A percentile compares a stretch with the other conserved stretches of the same genome.
Evolutionary conservation across 2,797 vertebrate genomes (phyloP).

Genomic region (Pogoniulus pusillus): DNA sequence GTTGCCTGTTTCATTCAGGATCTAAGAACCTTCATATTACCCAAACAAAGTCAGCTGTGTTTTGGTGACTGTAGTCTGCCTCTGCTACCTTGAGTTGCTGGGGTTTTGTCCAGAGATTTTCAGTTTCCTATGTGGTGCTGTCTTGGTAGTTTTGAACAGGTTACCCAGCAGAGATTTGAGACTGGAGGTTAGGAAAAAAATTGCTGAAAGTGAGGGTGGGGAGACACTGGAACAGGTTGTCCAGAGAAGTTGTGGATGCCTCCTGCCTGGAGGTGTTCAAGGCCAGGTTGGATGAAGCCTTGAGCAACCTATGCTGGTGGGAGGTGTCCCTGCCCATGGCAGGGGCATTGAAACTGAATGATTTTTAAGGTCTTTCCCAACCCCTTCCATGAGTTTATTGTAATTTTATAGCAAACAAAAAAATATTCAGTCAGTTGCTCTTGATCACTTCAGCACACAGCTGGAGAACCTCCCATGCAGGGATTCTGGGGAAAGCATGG

Average conservation of each 20-base stretch:
- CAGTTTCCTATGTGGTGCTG: background rate
- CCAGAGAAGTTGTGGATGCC: too few species aligned
- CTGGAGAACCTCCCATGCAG: background rate
- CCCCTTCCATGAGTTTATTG: too few species aligned
- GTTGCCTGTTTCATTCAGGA: background rate
- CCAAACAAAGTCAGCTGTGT: background rate
- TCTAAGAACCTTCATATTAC: background rate
- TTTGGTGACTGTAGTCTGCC: background rate
- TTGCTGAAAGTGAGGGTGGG: too few species aligned
- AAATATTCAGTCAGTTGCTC: background rate
- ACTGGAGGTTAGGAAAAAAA: too few species aligned
- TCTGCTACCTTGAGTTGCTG: background rate
- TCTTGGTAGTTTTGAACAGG: background rate
- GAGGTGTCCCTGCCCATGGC: too few species aligned
- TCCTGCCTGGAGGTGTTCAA: too few species aligned
- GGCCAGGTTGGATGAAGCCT: too few species aligned
- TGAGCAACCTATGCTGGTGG: too few species aligned
- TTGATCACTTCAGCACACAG: background rate
- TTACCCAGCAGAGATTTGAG: too few species aligned
- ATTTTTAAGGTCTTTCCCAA: too few species aligned
- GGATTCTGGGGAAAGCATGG: background rate
- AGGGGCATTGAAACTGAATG: too few species aligned
- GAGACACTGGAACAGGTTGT: too few species aligned
- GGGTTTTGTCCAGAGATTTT: background rate
- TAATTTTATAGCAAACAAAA: background rate